phyloP scores from a whole-genome alignment of 2,797 vertebrate species.

The Rhyacichthys aspro region DNA sequence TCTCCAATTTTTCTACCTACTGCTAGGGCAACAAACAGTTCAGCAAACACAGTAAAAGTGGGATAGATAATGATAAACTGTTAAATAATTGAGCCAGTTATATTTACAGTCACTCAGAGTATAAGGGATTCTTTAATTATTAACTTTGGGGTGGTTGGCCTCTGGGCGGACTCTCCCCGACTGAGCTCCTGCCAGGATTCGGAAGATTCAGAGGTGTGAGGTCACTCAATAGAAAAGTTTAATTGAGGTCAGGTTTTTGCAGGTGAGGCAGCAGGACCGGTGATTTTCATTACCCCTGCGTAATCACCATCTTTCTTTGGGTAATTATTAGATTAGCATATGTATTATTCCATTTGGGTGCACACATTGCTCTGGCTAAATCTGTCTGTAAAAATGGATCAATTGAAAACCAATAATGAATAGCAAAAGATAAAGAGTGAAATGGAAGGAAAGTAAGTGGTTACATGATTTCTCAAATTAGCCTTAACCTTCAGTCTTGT shows the following conservation, averaged over 20 bases:
- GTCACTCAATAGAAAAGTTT: constrained; percentile 60
- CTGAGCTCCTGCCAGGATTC: constrained; percentile 33
- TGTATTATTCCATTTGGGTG: constrained; percentile 31
- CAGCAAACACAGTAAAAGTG: background rate
- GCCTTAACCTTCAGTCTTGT: constrained; percentile 61
- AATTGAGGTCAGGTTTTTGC: constrained; percentile 60
- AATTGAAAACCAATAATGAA: constrained; percentile 2
- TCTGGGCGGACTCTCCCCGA: constrained; percentile 32
- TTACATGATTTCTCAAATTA: constrained; percentile 35
- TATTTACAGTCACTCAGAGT: constrained; percentile 40
- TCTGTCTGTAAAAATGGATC: constrained; percentile 10
- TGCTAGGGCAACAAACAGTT: no score
- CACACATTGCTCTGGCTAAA: constrained; percentile 15
- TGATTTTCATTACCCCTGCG: constrained; percentile 45
- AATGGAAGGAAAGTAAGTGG: background rate
- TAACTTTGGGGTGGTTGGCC: constrained; percentile 15
- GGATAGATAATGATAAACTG: constrained; percentile 13
- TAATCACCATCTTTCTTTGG: constrained; percentile 54
- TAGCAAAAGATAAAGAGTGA: background rate
- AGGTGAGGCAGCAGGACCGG: constrained; percentile 34
- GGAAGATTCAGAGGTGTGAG: constrained; percentile 34
- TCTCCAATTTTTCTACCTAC: no score
- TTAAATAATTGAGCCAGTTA: constrained; percentile 40
- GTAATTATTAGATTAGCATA: constrained; percentile 68
- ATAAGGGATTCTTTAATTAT: constrained; percentile 41